Evolutionary conservation across 92 coral and sea anemone species (phyloP).

Genomic region (Blastomussa wellsi): DNA sequence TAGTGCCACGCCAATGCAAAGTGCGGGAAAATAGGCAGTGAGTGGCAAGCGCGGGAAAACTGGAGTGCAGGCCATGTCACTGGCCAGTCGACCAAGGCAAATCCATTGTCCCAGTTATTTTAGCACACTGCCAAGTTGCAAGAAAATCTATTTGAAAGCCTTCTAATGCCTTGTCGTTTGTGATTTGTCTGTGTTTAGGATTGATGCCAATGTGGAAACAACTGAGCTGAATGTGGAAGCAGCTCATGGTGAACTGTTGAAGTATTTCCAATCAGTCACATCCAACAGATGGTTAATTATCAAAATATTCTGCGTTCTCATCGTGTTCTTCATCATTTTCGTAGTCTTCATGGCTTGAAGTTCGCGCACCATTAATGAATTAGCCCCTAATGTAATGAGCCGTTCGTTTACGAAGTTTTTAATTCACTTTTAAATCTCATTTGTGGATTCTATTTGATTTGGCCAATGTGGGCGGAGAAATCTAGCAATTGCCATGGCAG

Average conservation of each 20-base stretch:
- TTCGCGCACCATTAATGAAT: too few relatives aligned
- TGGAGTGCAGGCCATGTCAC: too few relatives aligned
- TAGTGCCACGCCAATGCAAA: too few relatives aligned
- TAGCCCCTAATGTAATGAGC: too few relatives aligned
- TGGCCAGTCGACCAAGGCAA: too few relatives aligned
- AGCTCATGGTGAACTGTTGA: slow-evolving; percentile 94
- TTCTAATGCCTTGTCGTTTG: not conserved
- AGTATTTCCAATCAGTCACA: slow-evolving; percentile 95
- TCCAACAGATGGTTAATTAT: slow-evolving; percentile 97
- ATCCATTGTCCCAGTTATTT: too few relatives aligned
- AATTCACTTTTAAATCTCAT: not conserved
- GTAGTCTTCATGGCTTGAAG: slow-evolving; percentile 96
- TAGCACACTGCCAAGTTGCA: too few relatives aligned
- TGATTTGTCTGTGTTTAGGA: slow-evolving; percentile 47
- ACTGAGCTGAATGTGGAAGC: slow-evolving; percentile 95
- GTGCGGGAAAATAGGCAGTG: not conserved
- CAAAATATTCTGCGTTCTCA: slow-evolving; percentile 91
- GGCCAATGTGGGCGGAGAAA: not conserved
- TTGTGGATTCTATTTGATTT: not conserved
- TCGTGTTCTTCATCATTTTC: slow-evolving; percentile 87
- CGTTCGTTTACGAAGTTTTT: not conserved
- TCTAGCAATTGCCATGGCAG: not conserved
- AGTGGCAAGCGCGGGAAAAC: not conserved
- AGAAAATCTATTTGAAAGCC: not conserved
- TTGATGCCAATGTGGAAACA: slow-evolving; percentile 91